A percentile compares a stretch with the other conserved stretches of the same genome.
These are phyloP conservation scores for Athripsodes cinereus DNA, from an alignment of 2,888 invertebrate genomes.

Conservation along the genomic window DNA sequence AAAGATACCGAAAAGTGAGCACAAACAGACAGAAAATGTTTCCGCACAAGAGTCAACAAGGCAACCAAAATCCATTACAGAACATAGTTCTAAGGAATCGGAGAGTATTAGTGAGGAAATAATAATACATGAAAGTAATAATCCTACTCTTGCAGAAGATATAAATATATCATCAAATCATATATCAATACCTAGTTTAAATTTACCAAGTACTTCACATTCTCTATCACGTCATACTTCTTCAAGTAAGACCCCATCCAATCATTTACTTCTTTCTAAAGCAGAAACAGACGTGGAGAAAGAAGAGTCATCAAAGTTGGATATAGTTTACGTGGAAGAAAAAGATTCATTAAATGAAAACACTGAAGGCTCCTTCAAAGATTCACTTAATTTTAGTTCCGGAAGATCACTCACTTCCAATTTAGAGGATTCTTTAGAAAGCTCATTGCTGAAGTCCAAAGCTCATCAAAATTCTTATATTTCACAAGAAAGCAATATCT, in stretches of 20 bases:
- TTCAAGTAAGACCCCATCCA: neutral
- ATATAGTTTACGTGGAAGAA: neutral
- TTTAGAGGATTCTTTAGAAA: neutral
- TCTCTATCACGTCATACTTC: constrained; percentile 3
- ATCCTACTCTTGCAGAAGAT: neutral
- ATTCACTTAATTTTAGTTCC: neutral
- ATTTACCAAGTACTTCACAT: constrained; percentile 21
- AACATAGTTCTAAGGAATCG: constrained; percentile 1
- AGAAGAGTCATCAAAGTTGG: neutral
- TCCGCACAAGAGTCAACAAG: neutral
- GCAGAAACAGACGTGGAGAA: neutral
- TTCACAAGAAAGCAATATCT: neutral
- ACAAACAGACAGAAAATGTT: neutral
- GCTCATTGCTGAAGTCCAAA: neutral
- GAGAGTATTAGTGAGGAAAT: constrained; percentile 22
- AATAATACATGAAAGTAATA: constrained; percentile 8
- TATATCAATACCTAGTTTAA: constrained; percentile 25
- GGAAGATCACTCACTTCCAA: neutral
- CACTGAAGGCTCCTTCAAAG: neutral
- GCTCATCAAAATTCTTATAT: constrained; percentile 3
- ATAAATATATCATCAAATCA: neutral
- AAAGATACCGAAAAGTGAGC: neutral
- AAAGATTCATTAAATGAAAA: neutral
- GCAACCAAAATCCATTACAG: no score
- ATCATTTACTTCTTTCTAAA: neutral